phyloP scores from a whole-genome alignment of 2,113 vertebrate genomes.

The Scytalopus superciliaris region DNA sequence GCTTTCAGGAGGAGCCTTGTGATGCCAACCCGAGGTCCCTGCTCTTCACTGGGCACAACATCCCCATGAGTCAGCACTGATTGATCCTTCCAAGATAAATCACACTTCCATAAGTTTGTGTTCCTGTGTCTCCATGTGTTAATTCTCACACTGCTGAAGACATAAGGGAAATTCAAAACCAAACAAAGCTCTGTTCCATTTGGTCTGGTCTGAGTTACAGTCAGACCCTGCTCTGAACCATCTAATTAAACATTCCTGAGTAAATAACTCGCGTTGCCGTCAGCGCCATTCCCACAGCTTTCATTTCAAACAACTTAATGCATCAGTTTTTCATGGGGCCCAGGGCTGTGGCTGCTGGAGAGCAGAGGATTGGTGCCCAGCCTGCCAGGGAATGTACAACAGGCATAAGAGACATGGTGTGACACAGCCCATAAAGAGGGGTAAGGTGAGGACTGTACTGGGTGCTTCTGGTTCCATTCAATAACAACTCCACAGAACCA shows the following conservation, averaged over 20 bases:
- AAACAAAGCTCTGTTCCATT: neutral
- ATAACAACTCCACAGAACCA: neutral
- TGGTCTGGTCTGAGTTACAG: neutral
- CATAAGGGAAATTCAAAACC: neutral
- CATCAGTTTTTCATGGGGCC: neutral
- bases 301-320: neutral
- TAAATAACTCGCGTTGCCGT: neutral
- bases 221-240: neutral
- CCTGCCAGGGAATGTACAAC: neutral
- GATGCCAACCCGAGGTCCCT: neutral
- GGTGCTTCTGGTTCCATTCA: neutral
- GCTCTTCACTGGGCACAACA: neutral
- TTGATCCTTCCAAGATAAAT: neutral
- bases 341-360: neutral
- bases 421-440: neutral
- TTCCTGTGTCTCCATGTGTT: neutral
- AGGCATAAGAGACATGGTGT: rapidly evolving
- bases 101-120: neutral
- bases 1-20: neutral
- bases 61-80: neutral
- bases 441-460: neutral
- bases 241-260: neutral
- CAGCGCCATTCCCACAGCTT: conserved; percentile 5
- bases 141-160: neutral
- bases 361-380: neutral